These are phyloP conservation scores for Spodoptera littoralis DNA, from an alignment of 2,888 invertebrate species.

Conservation along the genomic window DNA sequence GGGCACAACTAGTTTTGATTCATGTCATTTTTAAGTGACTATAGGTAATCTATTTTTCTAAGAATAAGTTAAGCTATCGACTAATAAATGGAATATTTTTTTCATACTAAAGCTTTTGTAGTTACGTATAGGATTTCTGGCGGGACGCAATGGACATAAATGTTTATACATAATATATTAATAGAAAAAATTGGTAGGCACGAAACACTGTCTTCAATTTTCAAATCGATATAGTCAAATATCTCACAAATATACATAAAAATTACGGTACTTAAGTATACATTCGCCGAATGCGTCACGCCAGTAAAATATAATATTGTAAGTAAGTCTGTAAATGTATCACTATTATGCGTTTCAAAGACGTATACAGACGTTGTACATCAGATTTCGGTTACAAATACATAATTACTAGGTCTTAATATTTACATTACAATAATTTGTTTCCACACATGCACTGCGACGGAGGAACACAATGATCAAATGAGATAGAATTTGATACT, in stretches of 20 bases:
- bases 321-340: conserved; percentile 71
- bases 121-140: conserved; percentile 82
- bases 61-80: conserved; percentile 87
- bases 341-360: conserved; percentile 73
- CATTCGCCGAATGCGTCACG: conserved; percentile 62
- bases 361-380: conserved; percentile 89
- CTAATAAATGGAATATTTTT: conserved; percentile 87
- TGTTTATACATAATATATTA: conserved; percentile 48
- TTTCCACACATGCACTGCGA: conserved; percentile 58
- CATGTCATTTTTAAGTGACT: conserved; percentile 87
- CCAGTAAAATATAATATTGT: conserved; percentile 68
- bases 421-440: conserved; percentile 73
- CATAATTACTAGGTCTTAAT: conserved; percentile 73
- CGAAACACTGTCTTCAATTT: conserved; percentile 54
- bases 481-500: conserved; percentile 45
- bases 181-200: conserved; percentile 59
- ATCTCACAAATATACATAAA: conserved; percentile 56
- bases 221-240: conserved; percentile 51
- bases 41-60: conserved; percentile 86
- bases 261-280: conserved; percentile 47
- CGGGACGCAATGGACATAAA: conserved; percentile 65
- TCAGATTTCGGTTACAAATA: conserved; percentile 83
- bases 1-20: conserved; percentile 89
- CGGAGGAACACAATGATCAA: conserved; percentile 27
- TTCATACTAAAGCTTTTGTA: conserved; percentile 86